Base-by-base conservation (phyloP, 2,888 invertebrate genomes). In the Cephus nigrinus region DNA sequence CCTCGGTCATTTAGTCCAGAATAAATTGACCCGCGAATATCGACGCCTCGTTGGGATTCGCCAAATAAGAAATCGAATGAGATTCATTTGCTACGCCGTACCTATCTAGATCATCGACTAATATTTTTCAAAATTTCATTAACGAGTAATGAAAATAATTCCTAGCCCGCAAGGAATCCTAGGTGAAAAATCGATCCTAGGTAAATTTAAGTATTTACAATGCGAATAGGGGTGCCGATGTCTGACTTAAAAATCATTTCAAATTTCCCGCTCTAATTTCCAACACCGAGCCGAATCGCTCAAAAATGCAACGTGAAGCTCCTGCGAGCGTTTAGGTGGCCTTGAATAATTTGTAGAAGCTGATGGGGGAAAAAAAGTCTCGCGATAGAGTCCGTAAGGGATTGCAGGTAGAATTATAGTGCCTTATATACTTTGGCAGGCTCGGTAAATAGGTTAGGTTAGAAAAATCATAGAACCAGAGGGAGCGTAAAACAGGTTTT, bases 401-500 rank as follows among this genome's bases (percentile, higher is more conserved):
- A 55, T 23, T 23, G 55, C 9, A 55, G 9, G 23, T 55, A 23
- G 23, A 55, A 55, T 40, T 40, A 36, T 5, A 15, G 15, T 15
- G 5, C 4, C 15, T 40, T 23, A 55, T 55, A 23, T 55, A 55
- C 0, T 23, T 23, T 23, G 55, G 9, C 9, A 55, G 55, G 55
- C 4, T 55, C 9, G 40, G 15, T 40, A 55, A 55, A 55, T 55
- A 55, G 55, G 55, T 55, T 55, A 55, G 55, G 55, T 55, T 55
- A 55, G 55, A 55, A 55, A 55, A 55, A 55, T 55, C 55, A 9
- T 55, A 55, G 55, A 1, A 55, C 55, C 55, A 55, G 55, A 23
- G 71, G 71, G 71, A 31, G 71, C 71, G 71, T 32, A 33, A 32
- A 33, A 71, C 33, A 71, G 71, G 71, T 71, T 71, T 71, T 71